Base-by-base conservation (phyloP, 2,797 vertebrate genomes). In the Oryzias sinensis region DNA sequence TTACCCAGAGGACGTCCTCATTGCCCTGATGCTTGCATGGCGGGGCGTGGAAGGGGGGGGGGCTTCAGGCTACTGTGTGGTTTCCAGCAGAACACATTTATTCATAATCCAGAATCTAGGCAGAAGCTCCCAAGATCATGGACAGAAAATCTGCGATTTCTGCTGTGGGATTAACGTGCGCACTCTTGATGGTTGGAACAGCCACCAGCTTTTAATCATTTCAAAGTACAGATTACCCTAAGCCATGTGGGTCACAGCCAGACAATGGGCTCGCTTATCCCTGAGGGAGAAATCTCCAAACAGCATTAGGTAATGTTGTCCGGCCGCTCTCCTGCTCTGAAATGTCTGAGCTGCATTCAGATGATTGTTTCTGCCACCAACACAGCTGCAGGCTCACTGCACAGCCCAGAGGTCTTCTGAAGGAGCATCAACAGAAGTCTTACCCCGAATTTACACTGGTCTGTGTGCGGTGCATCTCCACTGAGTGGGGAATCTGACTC, bases 121-220 rank as follows among this genome's bases (percentile, higher is more conserved):
- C 43, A 25, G 20, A 62, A 14, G 33, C 44, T 55, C 27, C 57
- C 18, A 69, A 68, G 70, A 76, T 65, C 66, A 68, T 49, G 33
- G 44, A 60, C 20, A 27, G 40, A 60, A 72, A 70, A 56, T 72
- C 59, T 58, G 66, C 41, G 46, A 76, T 45, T 70, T 72, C 46
- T 75, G 68, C 52, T 65, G 44, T 9, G 24, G 71, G 76, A 79
- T 84, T 81, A 69, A 65, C 53, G 51, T 53, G 49, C 62, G 20
- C 55, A 63, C 68, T 68, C 67, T 65, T 61, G 46, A 18, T 47
- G 44, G 59, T 50, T 44, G 46, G n/a, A 8, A 17, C 20, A 51
- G 25, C 17, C 43, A 65, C 47, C 50, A 53, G 20, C 22, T 37
- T 29, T 62, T 62, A 62, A 53, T 37, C 49, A 46, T 52, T 43